A percentile compares a stretch with the other conserved stretches of the same genome.
Evolutionary conservation across 2,797 vertebrate species (phyloP).

Genomic region (Scleropages formosus): DNA sequence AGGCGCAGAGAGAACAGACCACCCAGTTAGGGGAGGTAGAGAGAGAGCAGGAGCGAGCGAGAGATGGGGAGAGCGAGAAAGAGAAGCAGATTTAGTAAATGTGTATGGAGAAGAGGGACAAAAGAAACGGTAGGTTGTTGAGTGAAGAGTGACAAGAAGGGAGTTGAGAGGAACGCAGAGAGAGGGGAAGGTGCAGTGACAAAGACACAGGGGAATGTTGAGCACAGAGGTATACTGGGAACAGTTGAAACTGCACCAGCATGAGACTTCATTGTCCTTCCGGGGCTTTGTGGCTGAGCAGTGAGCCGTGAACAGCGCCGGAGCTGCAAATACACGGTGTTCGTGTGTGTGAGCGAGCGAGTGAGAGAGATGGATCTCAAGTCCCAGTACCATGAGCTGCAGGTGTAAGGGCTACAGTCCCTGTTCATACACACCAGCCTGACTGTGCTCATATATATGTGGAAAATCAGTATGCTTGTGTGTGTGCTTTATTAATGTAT

Average conservation of each 20-base stretch:
- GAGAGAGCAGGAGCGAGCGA: slow-evolving; percentile 16
- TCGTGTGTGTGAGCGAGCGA: slow-evolving; percentile 16
- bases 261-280: slow-evolving; percentile 58
- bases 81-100: slow-evolving; percentile 29
- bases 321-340: slow-evolving; percentile 27
- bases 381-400: background rate
- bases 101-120: slow-evolving; percentile 21
- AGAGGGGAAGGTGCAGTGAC: slow-evolving; percentile 49
- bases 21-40: slow-evolving; percentile 41
- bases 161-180: slow-evolving; percentile 62
- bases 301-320: slow-evolving; percentile 59
- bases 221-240: slow-evolving; percentile 31
- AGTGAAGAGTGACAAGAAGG: slow-evolving; percentile 14
- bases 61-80: slow-evolving; percentile 17
- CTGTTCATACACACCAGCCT: background rate
- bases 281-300: slow-evolving; percentile 63
- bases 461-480: background rate
- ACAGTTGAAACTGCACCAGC: slow-evolving; percentile 56
- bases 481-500: background rate
- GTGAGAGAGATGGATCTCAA: background rate
- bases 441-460: background rate
- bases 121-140: slow-evolving; percentile 15
- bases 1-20: slow-evolving; percentile 33
- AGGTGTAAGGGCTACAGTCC: slow-evolving; percentile 12
- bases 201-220: slow-evolving; percentile 31